Evolutionary conservation across 2,113 vertebrate genomes (phyloP).

Genomic region (Nyctereutes procyonoides): DNA sequence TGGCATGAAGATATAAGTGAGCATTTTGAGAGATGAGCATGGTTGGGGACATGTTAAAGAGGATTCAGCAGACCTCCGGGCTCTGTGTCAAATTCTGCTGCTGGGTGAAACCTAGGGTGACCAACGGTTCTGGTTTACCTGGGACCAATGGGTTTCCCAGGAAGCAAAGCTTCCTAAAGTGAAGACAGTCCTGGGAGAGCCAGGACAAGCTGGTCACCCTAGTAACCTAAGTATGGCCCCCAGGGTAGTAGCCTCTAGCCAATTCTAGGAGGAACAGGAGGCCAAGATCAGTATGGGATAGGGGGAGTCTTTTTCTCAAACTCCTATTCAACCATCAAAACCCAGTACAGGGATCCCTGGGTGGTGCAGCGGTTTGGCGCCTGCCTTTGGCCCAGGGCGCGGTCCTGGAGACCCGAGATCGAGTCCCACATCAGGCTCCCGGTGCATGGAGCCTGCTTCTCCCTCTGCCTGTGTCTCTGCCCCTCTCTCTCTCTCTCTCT

Average conservation of each 20-base stretch:
- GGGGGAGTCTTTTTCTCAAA: background rate
- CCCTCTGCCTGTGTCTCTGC: no score
- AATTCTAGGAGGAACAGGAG: background rate
- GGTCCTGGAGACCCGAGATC: no score
- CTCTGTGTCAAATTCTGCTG: background rate
- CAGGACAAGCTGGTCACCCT: background rate
- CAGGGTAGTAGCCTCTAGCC: background rate
- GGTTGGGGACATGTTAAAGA: background rate
- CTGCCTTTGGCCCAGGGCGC: no score
- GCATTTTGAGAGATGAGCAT: background rate
- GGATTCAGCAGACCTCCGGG: background rate
- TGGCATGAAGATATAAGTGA: background rate
- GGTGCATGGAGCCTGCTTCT: no score
- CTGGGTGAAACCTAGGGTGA: background rate
- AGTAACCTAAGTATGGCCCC: background rate
- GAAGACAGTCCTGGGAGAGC: background rate
- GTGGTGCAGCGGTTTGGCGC: no score
- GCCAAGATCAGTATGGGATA: background rate
- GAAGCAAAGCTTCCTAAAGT: background rate
- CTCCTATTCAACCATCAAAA: slow-evolving; percentile 37
- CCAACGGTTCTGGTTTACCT: background rate
- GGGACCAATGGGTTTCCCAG: background rate
- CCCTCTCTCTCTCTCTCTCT: no score
- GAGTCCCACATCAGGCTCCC: no score
- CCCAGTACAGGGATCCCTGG: no score